Evolutionary conservation across 2,797 vertebrate genomes (phyloP).

Genomic region (Rhynchotus rufescens): DNA sequence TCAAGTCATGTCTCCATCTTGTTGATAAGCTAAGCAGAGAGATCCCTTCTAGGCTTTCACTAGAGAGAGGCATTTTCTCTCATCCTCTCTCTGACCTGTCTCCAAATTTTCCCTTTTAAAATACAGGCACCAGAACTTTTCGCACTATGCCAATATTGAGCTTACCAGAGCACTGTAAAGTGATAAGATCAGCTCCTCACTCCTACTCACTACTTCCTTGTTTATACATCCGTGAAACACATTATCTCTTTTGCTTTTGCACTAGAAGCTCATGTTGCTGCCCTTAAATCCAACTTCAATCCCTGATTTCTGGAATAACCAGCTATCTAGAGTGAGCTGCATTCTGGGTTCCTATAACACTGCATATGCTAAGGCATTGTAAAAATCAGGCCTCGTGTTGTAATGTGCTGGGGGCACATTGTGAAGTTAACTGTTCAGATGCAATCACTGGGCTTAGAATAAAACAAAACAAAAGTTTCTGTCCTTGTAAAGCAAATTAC

Average conservation of each 20-base stretch:
- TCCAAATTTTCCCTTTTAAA: constrained; percentile 45
- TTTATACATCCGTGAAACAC: constrained; percentile 30
- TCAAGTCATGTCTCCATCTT: constrained; percentile 48
- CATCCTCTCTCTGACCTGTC: constrained; percentile 51
- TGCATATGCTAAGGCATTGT: background rate
- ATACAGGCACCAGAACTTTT: background rate
- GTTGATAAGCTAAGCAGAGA: constrained; percentile 53
- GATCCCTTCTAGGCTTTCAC: constrained; percentile 55
- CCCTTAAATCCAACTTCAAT: background rate
- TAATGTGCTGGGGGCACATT: fast-evolving
- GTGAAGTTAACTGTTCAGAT: background rate
- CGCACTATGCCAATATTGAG: constrained; percentile 1
- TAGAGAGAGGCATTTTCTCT: constrained; percentile 45
- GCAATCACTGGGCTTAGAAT: background rate
- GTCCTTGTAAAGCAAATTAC: background rate
- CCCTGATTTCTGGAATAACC: constrained; percentile 11
- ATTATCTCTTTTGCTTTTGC: constrained; percentile 32
- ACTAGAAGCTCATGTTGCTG: background rate
- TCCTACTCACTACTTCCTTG: constrained; percentile 51
- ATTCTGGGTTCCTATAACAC: background rate
- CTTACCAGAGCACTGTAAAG: background rate
- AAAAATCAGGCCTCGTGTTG: constrained; percentile 5
- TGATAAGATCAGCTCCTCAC: constrained; percentile 52
- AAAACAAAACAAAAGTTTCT: background rate
- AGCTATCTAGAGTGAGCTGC: background rate